phyloP scores from a whole-genome alignment of 1,140 invertebrate species.

The Caenorhabditis latens region DNA sequence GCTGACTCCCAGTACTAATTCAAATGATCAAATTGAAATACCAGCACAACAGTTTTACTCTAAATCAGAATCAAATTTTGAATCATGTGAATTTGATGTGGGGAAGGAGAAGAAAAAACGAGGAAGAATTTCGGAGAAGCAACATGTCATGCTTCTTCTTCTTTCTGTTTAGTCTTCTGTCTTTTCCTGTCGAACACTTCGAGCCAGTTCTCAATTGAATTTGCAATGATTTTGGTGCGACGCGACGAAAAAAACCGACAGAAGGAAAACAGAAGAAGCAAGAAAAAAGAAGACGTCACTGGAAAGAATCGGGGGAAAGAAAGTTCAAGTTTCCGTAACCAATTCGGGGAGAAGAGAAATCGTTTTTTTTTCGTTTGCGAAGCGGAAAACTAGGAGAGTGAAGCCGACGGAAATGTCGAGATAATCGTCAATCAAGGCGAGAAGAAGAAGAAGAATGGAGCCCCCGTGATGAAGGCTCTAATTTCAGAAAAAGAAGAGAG shows the following conservation, averaged over 20 bases:
- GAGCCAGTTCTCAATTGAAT: slow-evolving; percentile 52
- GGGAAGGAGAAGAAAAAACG: neutral
- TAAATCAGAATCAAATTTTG: neutral
- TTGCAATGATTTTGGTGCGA: slow-evolving; percentile 51
- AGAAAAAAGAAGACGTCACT: slow-evolving; percentile 31
- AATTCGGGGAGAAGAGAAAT: slow-evolving; percentile 27
- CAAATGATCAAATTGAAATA: too few relatives aligned
- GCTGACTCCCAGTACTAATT: too few relatives aligned
- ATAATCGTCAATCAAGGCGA: slow-evolving; percentile 55
- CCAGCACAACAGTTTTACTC: neutral
- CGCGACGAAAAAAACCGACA: neutral
- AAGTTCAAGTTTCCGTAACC: slow-evolving; percentile 56
- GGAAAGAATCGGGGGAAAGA: neutral
- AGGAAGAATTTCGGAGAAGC: neutral
- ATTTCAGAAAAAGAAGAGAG: slow-evolving; percentile 45
- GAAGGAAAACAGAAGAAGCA: neutral
- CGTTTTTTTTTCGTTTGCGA: neutral
- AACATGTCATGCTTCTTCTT: slow-evolving; percentile 39
- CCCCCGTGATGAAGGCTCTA: slow-evolving; percentile 42
- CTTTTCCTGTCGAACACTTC: slow-evolving; percentile 32
- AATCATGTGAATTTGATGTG: neutral
- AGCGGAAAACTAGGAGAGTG: slow-evolving; percentile 30
- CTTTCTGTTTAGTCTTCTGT: slow-evolving; percentile 24
- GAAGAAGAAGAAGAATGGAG: slow-evolving; percentile 43
- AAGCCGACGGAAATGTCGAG: slow-evolving; percentile 53